Evolutionary conservation across 2,888 invertebrate species (phyloP), one percentile per base, ranked within the genome.

Genomic region (Sinotaia quadrata): DNA sequence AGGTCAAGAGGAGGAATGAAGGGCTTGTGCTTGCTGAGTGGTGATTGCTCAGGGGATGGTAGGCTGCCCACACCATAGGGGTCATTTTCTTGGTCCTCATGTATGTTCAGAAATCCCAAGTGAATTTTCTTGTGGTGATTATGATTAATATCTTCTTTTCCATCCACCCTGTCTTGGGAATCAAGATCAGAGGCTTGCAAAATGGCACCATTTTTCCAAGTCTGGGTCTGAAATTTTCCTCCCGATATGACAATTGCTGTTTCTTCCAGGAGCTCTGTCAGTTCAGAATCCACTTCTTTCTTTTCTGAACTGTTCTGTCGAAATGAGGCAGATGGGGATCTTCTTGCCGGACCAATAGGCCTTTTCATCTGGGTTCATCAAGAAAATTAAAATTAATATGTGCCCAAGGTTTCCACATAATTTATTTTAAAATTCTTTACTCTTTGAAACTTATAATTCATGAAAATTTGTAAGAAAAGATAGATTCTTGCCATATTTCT

Each of bases 1-100:
- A 92, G 85, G 83, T 92, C 92, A 29, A 92, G 85, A 0, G 90
- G 89, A 1, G 90, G 89, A 33, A 88, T 81, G 60, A 84, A 84
- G 5, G 86, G 81, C 68, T 84, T 84, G 27, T 81, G 73, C 57
- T 71, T 73, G 49, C 73, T 74, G 36, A 69, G 71, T 89, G 76
- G 92, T 90, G 85, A 93, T 91, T 62, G 92, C 33, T 83, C 83
- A 7, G 85, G 52, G 18, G 63, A 49, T 10, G 58, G 37, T 5
- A 36, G 52, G 15, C 21, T 37, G n/a, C 51, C 24, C 7, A 51
- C 0, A 31, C 18, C 54, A 15, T 37, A n/a, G 10, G 31, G 41
- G 7, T 37, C 18, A 15, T 69, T 73, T 68, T 24, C 69, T 52
- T 34, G 71, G 69, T 91, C 91, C 75, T 91, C 90, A 68, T 75